These are phyloP conservation scores for Enteromius trimaculatus DNA, from an alignment of 2,797 vertebrate species.

Conservation along the genomic window DNA sequence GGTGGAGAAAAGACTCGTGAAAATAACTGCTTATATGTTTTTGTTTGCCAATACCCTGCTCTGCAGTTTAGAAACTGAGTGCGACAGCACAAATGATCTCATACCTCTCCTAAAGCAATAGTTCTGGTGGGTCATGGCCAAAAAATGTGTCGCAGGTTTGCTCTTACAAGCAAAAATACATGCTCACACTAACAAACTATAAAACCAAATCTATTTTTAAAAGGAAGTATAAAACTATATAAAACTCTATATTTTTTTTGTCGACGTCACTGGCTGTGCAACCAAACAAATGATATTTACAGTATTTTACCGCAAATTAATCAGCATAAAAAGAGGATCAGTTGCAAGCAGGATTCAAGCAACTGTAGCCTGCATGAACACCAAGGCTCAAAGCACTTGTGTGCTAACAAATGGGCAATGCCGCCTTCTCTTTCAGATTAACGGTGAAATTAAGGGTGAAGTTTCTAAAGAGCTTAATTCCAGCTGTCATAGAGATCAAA, in stretches of 20 bases:
- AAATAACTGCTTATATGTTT: conserved; percentile 9
- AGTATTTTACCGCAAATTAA: neutral
- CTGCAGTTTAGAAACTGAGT: neutral
- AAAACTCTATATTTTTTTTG: neutral
- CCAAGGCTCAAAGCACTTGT: neutral
- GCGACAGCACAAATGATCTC: neutral
- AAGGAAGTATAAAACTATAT: neutral
- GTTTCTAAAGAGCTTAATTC: conserved; percentile 11
- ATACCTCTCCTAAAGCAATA: neutral
- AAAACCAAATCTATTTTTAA: neutral
- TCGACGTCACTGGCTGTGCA: neutral
- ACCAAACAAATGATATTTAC: neutral
- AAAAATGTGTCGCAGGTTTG: neutral
- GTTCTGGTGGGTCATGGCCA: neutral
- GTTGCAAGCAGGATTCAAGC: neutral
- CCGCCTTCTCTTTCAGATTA: neutral
- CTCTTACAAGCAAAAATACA: neutral
- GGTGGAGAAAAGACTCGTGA: conserved; percentile 2
- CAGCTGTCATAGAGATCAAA: conserved; percentile 52
- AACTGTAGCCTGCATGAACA: neutral
- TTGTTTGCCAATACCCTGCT: neutral
- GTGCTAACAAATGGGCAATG: neutral
- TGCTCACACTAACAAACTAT: neutral
- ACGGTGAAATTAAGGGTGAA: neutral
- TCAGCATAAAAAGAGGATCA: neutral